These are phyloP conservation scores for Hydrozoanthus gracilis DNA, from an alignment of 92 coral and sea anemone genomes.

Conservation along the genomic window DNA sequence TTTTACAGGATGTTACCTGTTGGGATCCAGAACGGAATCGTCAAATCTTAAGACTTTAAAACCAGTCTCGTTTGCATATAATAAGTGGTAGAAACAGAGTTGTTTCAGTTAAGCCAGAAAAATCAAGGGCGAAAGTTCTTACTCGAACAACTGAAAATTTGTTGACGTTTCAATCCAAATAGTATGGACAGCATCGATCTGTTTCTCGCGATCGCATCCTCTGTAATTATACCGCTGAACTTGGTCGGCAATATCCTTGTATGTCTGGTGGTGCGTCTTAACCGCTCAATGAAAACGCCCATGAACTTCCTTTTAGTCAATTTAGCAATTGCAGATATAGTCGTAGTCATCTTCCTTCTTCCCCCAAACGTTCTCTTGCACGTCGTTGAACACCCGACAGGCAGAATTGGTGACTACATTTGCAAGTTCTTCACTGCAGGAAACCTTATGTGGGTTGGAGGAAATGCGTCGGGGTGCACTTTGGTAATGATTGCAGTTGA, in stretches of 20 bases:
- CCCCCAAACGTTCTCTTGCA: slow-evolving; percentile 47
- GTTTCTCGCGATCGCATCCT: slow-evolving; percentile 27
- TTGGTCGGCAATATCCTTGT: slow-evolving; percentile 41
- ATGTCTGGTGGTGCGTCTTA: slow-evolving; percentile 25
- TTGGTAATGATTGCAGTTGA: slow-evolving; percentile 65
- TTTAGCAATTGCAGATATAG: slow-evolving; percentile 59
- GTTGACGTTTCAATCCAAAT: not conserved
- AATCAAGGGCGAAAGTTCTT: too few species aligned
- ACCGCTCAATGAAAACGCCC: slow-evolving; percentile 50
- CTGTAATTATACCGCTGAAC: slow-evolving; percentile 23
- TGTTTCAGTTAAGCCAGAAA: too few species aligned
- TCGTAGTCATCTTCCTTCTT: slow-evolving; percentile 57
- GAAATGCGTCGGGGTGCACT: slow-evolving; percentile 62
- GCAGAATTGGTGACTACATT: slow-evolving; percentile 48
- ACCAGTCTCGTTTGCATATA: too few species aligned
- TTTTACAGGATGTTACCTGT: too few species aligned
- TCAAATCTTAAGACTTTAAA: too few species aligned
- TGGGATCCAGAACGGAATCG: too few species aligned
- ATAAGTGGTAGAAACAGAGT: too few species aligned
- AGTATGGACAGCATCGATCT: slow-evolving; percentile 32
- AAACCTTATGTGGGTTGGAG: slow-evolving; percentile 69
- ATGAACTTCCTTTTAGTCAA: slow-evolving; percentile 59
- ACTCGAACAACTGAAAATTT: not conserved
- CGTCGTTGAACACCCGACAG: slow-evolving; percentile 49
- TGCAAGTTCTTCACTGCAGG: slow-evolving; percentile 69